Base-by-base conservation (phyloP, 2,113 vertebrate species). In the Ctenomys sociabilis region DNA sequence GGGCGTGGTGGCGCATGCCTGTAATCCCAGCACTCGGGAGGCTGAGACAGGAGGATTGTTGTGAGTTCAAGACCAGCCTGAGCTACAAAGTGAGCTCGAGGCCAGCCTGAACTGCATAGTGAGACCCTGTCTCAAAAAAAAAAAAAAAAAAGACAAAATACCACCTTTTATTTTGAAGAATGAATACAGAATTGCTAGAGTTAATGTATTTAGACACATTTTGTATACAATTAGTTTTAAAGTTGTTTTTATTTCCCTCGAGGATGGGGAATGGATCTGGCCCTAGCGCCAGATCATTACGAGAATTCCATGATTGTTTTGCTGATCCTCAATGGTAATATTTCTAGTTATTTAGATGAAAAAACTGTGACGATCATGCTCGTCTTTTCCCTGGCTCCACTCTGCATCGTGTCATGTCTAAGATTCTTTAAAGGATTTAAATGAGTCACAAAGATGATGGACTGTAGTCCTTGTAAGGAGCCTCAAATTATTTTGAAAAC, bases 211-310 rank as follows among this genome's bases (percentile, higher is more conserved):
- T 77, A 63, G 13, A 32, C 3, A n/a, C 7, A 64, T 61, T 77
- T 92, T 64, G 35, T 3, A 72, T 4, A 17, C 3, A 81, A 70
- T 30, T 26, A 37, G 14, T 59, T 92, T 63, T 59, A n/a, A 40
- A 80, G 11, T 1, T 26, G 3, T 49, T 54, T 16, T 45, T 54
- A 1, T 5, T 45, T 59, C 49, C 22, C 45, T 28, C 64, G 19
- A 61, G 10, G 0, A 10, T 19, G 6, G 37, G 4, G 1, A 1
- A 4, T 0, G 0, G 5, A 3, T 45, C 49, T 80, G 72, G 19
- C 13, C 72, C 26, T 72, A 22, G 14, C 16, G 80, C 12, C 21
- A 94, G 11, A 1, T 59, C 16, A 61, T 59, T 13, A 14, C 30
- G n/a, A 32, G 16, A 4, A 21, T 75, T 95, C 19, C 5, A 10